Percentiles rank a stretch among this genome's conserved stretches.
phyloP scores from a whole-genome alignment of 2,113 vertebrate species.

The Lepidothrix coronata region DNA sequence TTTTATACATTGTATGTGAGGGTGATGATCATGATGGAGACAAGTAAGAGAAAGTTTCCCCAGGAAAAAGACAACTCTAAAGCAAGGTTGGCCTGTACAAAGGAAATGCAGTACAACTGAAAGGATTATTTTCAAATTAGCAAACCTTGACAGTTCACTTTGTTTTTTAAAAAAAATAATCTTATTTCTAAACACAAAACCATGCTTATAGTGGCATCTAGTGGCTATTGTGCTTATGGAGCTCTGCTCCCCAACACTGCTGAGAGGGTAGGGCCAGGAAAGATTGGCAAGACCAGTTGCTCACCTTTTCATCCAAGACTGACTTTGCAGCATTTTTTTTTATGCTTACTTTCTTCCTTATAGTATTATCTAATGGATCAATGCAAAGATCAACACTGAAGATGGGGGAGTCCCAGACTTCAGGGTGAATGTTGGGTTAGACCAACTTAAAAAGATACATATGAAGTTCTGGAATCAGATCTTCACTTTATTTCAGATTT shows the following conservation, averaged over 20 bases:
- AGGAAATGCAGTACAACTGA: not conserved
- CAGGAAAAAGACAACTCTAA: not conserved
- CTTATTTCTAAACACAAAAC: not conserved
- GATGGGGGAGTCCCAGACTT: not conserved
- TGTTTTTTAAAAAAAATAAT: not conserved
- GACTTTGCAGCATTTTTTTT: not conserved
- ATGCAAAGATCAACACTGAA: not conserved
- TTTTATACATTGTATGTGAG: not conserved
- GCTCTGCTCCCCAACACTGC: rapidly evolving
- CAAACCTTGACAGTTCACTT: not conserved
- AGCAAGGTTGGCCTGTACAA: not conserved
- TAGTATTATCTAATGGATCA: too few relatives aligned
- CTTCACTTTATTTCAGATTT: not conserved
- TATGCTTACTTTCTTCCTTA: too few relatives aligned
- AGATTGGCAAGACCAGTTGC: not conserved
- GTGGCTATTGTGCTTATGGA: conserved; percentile 21
- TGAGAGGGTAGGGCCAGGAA: rapidly evolving
- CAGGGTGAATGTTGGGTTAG: not conserved
- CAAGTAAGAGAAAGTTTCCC: not conserved
- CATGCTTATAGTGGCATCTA: conserved; percentile 72
- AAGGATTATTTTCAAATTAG: not conserved
- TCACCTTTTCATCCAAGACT: rapidly evolving
- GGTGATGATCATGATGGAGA: not conserved
- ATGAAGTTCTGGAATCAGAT: not conserved
- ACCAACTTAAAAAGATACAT: not conserved